Evolutionary conservation across 1,140 invertebrate species (phyloP).

Genomic region (Pseudomyrmex dendroicus): DNA sequence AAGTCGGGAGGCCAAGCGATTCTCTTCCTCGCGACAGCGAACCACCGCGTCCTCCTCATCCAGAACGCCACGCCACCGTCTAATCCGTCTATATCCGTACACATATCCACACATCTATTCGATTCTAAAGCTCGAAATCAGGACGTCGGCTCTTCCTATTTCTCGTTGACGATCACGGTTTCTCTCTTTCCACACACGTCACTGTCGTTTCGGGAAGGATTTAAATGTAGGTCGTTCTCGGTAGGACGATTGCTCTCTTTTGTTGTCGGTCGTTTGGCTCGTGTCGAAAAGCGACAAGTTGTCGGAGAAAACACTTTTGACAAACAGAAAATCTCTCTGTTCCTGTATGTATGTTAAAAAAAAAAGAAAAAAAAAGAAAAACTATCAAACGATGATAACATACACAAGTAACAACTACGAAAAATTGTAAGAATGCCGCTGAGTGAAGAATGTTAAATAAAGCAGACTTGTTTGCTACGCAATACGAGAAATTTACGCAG

Average conservation of each 20-base stretch:
- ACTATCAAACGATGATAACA: neutral
- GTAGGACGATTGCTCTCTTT: conserved; percentile 19
- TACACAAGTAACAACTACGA: neutral
- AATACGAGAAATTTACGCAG: neutral
- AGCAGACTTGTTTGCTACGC: neutral
- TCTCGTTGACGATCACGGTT: conserved; percentile 55
- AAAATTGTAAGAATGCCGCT: neutral
- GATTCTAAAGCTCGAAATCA: conserved; percentile 57
- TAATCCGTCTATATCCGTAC: conserved; percentile 45
- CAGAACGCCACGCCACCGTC: neutral
- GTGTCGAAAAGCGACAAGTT: conserved; percentile 1
- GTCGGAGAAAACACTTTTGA: conserved; percentile 16
- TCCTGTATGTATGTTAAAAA: neutral
- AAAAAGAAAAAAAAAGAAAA: neutral
- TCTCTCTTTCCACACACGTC: conserved; percentile 7
- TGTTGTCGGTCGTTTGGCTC: neutral
- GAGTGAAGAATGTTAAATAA: too few species aligned
- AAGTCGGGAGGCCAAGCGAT: conserved; percentile 55
- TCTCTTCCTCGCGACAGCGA: neutral
- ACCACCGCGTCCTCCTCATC: neutral
- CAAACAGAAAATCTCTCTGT: neutral
- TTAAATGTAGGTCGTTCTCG: conserved; percentile 62
- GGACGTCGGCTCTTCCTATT: conserved; percentile 24
- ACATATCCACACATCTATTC: conserved; percentile 20
- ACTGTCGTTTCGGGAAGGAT: conserved; percentile 33